phyloP scores from a whole-genome alignment of 2,113 vertebrate species.

The Cochlearius cochlearius region DNA sequence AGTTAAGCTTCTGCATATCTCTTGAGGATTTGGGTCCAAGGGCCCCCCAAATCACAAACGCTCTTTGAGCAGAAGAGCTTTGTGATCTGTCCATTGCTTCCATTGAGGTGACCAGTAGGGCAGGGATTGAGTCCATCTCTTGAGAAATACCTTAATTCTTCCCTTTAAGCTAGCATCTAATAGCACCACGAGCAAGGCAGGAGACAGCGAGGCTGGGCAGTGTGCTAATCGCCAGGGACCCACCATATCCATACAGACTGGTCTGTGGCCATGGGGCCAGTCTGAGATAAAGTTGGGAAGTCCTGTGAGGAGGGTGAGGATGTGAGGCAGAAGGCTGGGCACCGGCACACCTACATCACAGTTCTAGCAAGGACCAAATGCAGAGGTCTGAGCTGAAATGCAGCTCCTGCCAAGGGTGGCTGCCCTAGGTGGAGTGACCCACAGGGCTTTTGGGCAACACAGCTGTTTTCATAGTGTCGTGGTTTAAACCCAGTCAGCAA shows the following conservation, averaged over 20 bases:
- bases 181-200: background rate
- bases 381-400: background rate
- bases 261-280: no score
- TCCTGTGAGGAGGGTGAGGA: background rate
- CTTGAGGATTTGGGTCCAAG: background rate
- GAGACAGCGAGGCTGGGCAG: background rate
- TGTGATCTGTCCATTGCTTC: background rate
- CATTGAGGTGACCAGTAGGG: background rate
- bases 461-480: background rate
- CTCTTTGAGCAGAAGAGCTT: background rate
- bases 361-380: background rate
- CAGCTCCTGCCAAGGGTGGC: background rate
- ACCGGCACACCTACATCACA: background rate
- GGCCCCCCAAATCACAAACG: background rate
- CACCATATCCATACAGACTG: no score
- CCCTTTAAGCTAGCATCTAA: background rate
- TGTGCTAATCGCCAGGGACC: background rate
- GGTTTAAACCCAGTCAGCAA: no score
- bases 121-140: background rate
- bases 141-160: background rate
- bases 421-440: no score
- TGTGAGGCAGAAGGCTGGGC: background rate
- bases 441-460: background rate
- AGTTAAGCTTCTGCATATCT: background rate
- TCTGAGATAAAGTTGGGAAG: accelerated